phyloP scores from a whole-genome alignment of 2,888 invertebrate genomes.

The Drosophila quinaria region DNA sequence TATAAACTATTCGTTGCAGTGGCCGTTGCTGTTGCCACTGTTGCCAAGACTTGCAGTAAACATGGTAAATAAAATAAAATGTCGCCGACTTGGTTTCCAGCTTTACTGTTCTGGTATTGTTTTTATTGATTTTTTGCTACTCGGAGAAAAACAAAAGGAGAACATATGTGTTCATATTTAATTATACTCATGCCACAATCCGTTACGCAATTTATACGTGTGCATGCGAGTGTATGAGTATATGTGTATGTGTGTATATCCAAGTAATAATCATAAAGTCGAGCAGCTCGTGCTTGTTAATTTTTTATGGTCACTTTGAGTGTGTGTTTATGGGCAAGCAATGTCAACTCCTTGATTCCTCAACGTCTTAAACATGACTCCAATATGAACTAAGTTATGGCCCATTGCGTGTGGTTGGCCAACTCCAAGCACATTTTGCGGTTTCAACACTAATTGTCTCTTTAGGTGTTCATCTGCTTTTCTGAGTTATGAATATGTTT shows the following conservation, averaged over 20 bases:
- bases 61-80: constrained; percentile 58
- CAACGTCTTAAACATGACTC: neutral
- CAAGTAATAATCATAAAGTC: constrained; percentile 55
- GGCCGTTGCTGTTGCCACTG: constrained; percentile 32
- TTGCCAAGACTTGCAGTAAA: constrained; percentile 34
- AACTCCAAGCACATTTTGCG: constrained; percentile 5
- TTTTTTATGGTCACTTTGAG: constrained; percentile 59
- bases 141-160: constrained; percentile 57
- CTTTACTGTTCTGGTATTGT: constrained; percentile 39
- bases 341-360: constrained; percentile 6
- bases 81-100: constrained; percentile 17
- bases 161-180: constrained; percentile 74
- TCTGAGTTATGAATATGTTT: constrained; percentile 16
- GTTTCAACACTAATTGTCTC: constrained; percentile 1
- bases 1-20: constrained; percentile 60
- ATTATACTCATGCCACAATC: constrained; percentile 62
- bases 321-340: constrained; percentile 43
- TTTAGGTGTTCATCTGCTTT: neutral
- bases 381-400: neutral
- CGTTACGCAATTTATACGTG: constrained; percentile 39
- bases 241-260: constrained; percentile 1
- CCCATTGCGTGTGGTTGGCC: neutral
- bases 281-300: constrained; percentile 52
- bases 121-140: constrained; percentile 68
- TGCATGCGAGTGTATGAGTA: neutral